Evolutionary conservation across 1,140 invertebrate genomes (phyloP).

Genomic region (Cotesia chilonis): DNA sequence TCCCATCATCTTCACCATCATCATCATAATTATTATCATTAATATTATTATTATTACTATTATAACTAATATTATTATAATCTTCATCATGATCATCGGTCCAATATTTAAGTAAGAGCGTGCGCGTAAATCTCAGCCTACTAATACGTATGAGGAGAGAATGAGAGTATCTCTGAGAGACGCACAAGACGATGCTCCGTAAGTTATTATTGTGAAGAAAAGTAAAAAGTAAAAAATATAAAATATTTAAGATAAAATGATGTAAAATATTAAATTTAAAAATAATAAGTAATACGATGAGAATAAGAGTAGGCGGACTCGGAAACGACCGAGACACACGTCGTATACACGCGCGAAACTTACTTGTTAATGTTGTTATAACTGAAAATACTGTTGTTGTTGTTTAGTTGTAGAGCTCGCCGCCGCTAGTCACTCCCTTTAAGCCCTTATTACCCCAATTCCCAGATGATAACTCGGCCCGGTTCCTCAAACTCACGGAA

Average conservation of each 20-base stretch:
- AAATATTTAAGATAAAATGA: slow-evolving; percentile 26
- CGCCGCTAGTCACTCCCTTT: slow-evolving; percentile 64
- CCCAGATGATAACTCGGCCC: slow-evolving; percentile 11
- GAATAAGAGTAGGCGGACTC: slow-evolving; percentile 32
- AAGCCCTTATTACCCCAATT: slow-evolving; percentile 34
- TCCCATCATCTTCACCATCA: not conserved
- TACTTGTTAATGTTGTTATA: slow-evolving; percentile 68
- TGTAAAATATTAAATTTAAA: slow-evolving; percentile 11
- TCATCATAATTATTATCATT: not conserved
- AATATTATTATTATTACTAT: slow-evolving; percentile 4
- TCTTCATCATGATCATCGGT: too few relatives aligned
- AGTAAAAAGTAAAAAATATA: slow-evolving; percentile 23
- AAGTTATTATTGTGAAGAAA: slow-evolving; percentile 1
- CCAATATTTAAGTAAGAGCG: slow-evolving; percentile 16
- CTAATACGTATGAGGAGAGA: slow-evolving; percentile 3
- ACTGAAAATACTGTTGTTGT: slow-evolving; percentile 68
- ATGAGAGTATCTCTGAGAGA: slow-evolving; percentile 34
- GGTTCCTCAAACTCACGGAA: slow-evolving; percentile 9
- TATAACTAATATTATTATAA: not conserved
- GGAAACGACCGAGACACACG: slow-evolving; percentile 38
- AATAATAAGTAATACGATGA: too few relatives aligned
- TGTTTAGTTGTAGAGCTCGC: slow-evolving; percentile 68
- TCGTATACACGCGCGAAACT: slow-evolving; percentile 58
- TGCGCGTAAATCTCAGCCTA: not conserved
- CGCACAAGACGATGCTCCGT: slow-evolving; percentile 35